Conservation (phyloP, 2,113 vertebrate species). For the Fregetta grallaria region DNA sequence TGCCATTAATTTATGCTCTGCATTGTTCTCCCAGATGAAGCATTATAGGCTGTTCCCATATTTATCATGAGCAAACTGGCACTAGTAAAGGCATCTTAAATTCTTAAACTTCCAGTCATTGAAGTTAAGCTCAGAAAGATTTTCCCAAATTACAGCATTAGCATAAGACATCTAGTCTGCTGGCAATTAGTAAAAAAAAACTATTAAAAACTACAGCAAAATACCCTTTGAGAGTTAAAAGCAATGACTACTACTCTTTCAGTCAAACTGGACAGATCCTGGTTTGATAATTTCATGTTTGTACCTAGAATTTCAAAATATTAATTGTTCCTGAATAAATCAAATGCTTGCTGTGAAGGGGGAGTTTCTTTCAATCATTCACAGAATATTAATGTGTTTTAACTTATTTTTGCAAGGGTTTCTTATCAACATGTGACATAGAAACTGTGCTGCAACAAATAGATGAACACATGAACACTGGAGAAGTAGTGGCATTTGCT, state of each 20-base stretch:
- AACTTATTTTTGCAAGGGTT: conserved; percentile 71
- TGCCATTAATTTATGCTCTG: neutral
- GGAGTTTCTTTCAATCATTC: neutral
- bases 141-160: neutral
- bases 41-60: neutral
- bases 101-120: neutral
- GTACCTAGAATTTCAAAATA: neutral
- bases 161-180: neutral
- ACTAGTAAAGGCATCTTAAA: neutral
- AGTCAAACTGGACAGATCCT: neutral
- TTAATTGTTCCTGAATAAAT: neutral
- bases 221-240: neutral
- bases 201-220: neutral
- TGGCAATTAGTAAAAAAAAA: neutral
- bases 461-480: conserved; percentile 83
- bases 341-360: neutral
- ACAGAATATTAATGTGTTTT: neutral
- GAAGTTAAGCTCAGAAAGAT: neutral
- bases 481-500: conserved; percentile 86
- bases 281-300: neutral
- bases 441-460: conserved; percentile 83
- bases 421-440: conserved; percentile 78
- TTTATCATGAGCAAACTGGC: neutral
- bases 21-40: neutral
- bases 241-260: neutral